Percentiles rank a stretch among this genome's conserved stretches.
Conservation (phyloP, 2,113 vertebrate genomes). For the Chionodraco myersi region DNA sequence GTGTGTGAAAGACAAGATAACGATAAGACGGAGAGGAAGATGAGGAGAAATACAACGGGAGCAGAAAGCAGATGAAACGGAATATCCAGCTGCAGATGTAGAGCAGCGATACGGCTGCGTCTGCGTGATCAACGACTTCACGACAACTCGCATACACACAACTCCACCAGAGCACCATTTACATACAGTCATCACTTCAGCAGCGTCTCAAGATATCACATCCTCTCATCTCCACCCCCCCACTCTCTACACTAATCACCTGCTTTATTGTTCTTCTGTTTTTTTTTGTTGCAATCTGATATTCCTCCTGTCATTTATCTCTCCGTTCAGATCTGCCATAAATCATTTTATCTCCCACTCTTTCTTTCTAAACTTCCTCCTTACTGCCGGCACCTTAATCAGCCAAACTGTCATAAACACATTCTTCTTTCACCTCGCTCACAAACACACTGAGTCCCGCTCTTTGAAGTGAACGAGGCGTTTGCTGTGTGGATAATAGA, state of each 20-base stretch:
- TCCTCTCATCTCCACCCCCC: constrained; percentile 20
- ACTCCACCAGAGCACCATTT: constrained; percentile 45
- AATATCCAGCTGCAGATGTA: constrained; percentile 44
- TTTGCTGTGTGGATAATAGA: constrained; percentile 66
- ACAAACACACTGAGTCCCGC: constrained; percentile 49
- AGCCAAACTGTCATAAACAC: constrained; percentile 75
- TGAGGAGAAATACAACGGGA: background rate
- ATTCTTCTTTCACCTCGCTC: constrained; percentile 70
- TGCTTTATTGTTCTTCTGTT: constrained; percentile 71
- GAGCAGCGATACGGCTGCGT: constrained; percentile 37
- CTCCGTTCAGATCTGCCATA: constrained; percentile 73
- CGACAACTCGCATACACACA: constrained; percentile 58
- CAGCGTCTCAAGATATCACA: constrained; percentile 48
- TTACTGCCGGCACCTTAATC: constrained; percentile 77
- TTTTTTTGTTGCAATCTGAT: constrained; percentile 63
- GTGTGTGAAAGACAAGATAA: background rate
- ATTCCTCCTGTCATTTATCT: constrained; percentile 76
- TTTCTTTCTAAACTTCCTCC: constrained; percentile 46
- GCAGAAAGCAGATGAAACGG: constrained; percentile 25
- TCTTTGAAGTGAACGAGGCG: constrained; percentile 64
- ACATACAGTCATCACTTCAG: constrained; percentile 74
- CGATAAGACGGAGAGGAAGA: background rate
- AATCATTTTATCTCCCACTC: constrained; percentile 76
- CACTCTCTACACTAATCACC: constrained; percentile 71
- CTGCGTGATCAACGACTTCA: constrained; percentile 59